A percentile compares a stretch with the other conserved stretches of the same genome.
Conservation (phyloP, 2,113 vertebrate genomes). For the Dolichotis patagonum region DNA sequence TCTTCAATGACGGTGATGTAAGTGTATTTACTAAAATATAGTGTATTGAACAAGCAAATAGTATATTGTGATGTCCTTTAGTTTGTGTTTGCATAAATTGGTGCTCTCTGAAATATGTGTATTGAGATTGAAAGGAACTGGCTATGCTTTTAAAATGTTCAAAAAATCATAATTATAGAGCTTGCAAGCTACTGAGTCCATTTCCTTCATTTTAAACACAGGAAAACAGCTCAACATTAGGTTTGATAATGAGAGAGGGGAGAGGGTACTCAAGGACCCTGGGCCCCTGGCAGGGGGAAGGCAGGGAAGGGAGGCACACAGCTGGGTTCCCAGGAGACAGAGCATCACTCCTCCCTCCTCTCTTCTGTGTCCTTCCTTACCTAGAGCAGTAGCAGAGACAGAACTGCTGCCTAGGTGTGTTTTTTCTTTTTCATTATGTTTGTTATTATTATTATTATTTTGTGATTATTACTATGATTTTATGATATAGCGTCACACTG, state of each 20-base stretch:
- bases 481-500: background rate
- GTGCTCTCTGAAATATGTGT: constrained; percentile 45
- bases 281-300: background rate
- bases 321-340: background rate
- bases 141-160: constrained; percentile 61
- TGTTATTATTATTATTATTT: background rate
- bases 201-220: constrained; percentile 31
- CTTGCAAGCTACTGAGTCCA: constrained; percentile 1
- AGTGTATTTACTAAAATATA: constrained; percentile 73
- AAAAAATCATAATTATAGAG: constrained; percentile 43
- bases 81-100: constrained; percentile 56
- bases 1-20: constrained; percentile 54
- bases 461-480: background rate
- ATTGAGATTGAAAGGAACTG: constrained; percentile 53
- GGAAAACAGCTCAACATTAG: background rate
- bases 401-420: background rate
- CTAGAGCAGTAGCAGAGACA: background rate
- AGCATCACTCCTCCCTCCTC: background rate
- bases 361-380: background rate
- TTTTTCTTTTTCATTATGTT: background rate
- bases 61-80: constrained; percentile 50
- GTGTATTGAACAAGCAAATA: constrained; percentile 56
- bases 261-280: background rate
- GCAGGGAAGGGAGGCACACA: background rate
- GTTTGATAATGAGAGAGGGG: background rate